These are phyloP conservation scores for Margaritifera margaritifera DNA, from an alignment of 2,888 invertebrate species.

Conservation along the genomic window DNA sequence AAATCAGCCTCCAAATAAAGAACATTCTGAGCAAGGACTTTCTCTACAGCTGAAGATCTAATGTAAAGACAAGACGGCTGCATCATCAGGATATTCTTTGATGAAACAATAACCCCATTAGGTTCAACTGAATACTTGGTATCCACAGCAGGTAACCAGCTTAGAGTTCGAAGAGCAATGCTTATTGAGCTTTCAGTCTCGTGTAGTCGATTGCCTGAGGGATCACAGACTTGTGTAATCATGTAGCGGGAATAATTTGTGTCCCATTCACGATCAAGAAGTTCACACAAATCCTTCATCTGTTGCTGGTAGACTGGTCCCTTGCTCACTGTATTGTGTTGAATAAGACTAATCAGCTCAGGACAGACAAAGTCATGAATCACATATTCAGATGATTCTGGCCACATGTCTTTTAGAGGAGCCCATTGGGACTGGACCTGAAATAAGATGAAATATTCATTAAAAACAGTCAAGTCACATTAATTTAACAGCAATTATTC, in stretches of 20 bases:
- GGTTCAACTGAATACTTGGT: constrained; percentile 8
- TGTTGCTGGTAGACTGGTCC: constrained; percentile 29
- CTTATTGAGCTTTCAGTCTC: constrained; percentile 53
- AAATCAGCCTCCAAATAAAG: constrained; percentile 42
- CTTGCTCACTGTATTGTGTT: constrained; percentile 17
- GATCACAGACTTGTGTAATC: constrained; percentile 22
- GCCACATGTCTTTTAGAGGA: constrained; percentile 41
- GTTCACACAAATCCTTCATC: constrained; percentile 45
- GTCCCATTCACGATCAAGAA: constrained; percentile 49
- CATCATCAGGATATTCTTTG: constrained; percentile 10
- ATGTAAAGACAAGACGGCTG: constrained; percentile 23
- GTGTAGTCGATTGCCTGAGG: constrained; percentile 19
- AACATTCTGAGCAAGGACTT: constrained; percentile 50
- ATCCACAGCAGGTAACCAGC: constrained; percentile 55
- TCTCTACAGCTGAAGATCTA: constrained; percentile 23
- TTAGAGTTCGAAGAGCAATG: constrained; percentile 39
- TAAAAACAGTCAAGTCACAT: no score
- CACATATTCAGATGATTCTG: constrained; percentile 29
- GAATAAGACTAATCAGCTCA: constrained; percentile 52
- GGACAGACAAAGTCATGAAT: constrained; percentile 52
- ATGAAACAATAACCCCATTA: neutral
- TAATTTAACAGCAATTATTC: no score
- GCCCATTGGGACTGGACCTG: constrained; percentile 55
- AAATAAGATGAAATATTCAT: no score
- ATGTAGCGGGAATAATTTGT: constrained; percentile 22